Conservation (phyloP, 2,113 vertebrate genomes). For the Neotragus moschatus region DNA sequence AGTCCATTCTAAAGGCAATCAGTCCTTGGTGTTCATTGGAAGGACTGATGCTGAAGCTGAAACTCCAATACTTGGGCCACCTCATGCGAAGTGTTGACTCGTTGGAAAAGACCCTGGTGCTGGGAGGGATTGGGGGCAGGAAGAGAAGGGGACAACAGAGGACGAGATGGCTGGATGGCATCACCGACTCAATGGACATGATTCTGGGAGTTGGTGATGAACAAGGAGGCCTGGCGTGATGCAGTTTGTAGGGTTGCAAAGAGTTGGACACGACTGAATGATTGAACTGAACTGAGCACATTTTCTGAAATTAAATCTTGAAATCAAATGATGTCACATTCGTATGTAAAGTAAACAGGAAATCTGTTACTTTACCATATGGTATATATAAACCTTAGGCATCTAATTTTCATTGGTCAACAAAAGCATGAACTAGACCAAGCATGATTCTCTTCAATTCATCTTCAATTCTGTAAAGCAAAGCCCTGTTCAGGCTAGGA, state of each 20-base stretch:
- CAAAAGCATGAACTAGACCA: background rate
- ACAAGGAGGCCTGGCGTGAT: no score
- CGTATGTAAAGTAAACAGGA: background rate
- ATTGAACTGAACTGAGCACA: background rate
- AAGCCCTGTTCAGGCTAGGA: background rate
- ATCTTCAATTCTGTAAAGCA: background rate
- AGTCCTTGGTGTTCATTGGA: fast-evolving
- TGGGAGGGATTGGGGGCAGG: no score
- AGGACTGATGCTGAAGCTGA: no score
- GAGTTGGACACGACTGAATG: fast-evolving
- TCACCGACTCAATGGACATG: fast-evolving
- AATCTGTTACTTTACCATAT: background rate
- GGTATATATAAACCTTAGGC: background rate
- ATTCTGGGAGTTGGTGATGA: no score
- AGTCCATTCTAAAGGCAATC: no score
- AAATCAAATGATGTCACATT: background rate
- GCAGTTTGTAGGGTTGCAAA: no score
- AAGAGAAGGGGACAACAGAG: no score
- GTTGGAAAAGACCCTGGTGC: no score
- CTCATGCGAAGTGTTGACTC: fast-evolving
- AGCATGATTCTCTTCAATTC: background rate
- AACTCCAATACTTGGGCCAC: no score
- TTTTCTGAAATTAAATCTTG: background rate
- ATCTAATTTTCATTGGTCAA: background rate
- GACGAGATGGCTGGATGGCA: no score